A percentile compares a stretch with the other conserved stretches of the same genome.
Conservation (phyloP, 2,888 invertebrate species). For the Gisinianus flammeolus region DNA sequence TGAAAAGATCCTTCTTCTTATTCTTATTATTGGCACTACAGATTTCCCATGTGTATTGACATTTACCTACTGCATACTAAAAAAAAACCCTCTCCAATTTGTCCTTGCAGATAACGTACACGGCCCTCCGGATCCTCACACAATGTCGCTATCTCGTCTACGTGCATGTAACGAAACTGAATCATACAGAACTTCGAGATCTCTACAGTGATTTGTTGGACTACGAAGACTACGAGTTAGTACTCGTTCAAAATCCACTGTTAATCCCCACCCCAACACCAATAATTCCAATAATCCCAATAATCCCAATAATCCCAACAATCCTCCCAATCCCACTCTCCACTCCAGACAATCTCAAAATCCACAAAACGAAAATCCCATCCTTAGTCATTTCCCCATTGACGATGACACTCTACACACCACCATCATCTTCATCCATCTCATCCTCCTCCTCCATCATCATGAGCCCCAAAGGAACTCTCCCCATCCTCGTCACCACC, state of each 20-base stretch:
- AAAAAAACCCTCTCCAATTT: no score
- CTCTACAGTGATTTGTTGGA: not conserved
- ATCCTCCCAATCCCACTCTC: not conserved
- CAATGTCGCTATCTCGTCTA: slow-evolving; percentile 3
- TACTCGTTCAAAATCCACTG: not conserved
- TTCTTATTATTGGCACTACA: no score
- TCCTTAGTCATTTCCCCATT: not conserved
- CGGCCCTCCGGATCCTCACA: slow-evolving; percentile 8
- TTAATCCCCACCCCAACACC: not conserved
- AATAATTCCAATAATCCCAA: not conserved
- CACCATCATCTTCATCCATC: not conserved
- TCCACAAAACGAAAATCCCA: slow-evolving; percentile 2
- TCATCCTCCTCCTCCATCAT: not conserved
- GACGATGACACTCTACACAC: not conserved
- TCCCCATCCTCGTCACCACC: slow-evolving; percentile 8
- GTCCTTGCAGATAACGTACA: slow-evolving; percentile 16
- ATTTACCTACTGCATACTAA: no score
- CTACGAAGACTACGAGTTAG: not conserved
- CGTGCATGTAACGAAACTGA: slow-evolving; percentile 5
- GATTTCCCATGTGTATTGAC: no score
- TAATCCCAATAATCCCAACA: not conserved
- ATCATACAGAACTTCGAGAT: not conserved
- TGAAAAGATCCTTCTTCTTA: not conserved
- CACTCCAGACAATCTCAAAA: not conserved
- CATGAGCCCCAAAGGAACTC: not conserved